Base-by-base conservation (phyloP, 2,797 vertebrate species). In the Enteromius argenteus region DNA sequence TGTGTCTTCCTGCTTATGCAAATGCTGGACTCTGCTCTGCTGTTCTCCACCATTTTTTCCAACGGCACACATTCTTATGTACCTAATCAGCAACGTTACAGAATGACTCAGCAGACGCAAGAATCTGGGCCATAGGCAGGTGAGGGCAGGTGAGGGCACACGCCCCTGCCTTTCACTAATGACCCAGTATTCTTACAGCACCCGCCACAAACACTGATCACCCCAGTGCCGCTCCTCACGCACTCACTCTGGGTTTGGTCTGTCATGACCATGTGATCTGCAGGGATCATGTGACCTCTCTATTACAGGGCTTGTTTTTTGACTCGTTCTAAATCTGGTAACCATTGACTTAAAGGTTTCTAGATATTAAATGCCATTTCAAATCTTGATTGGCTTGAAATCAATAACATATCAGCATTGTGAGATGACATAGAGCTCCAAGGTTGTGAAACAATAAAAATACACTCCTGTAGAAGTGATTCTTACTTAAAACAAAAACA, bases 251-350 rank as follows among this genome's bases (percentile, higher is more conserved):
- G 88, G 85, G 86, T 80, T 83, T 78, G 79, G 86, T 83, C 82
- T 84, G 7, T 39, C 56, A 10, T 84, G 69, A 84, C 69, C 66
- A 62, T 73, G 76, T 86, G 77, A 85, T 86, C 77, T 86, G 82
- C 79, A 44, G 84, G 78, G 89, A 88, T 88, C 72, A 87, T 90
- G 89, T 90, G 87, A 87, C 77, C 77, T 85, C 87, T 85, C 73
- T 49, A 27, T 56, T 5, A 69, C 3, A 76, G 71, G 69, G 66
- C 86, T 82, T 78, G 62, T 67, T 62, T 39, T 32, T 79, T 49
- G 44, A 49, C 60, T 49, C 35, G n/a, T 39, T 76, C 73, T 37
- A 74, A 27, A 58, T 76, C 21, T 58, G 51, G 35, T 27, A 76
- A 42, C 39, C 13, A 23, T 0, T n/a, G 5, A 60, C 32, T 58